These are phyloP conservation scores for Petrocephalus microphthalmus DNA, from an alignment of 2,113 vertebrate species.

Conservation along the genomic window DNA sequence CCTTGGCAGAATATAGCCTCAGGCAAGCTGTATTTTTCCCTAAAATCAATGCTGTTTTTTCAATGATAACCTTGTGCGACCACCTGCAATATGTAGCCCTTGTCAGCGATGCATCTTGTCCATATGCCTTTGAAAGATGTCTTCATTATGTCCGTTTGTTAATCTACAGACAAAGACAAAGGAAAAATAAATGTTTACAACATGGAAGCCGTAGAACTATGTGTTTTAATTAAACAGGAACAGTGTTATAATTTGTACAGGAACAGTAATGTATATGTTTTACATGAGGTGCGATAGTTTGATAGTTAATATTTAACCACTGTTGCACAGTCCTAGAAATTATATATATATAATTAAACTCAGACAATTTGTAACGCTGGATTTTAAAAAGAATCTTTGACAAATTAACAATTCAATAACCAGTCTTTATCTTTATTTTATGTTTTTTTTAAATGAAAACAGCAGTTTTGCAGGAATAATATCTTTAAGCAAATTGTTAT, in stretches of 20 bases:
- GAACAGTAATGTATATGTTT: background rate
- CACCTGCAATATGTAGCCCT: conserved; percentile 73
- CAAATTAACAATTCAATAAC: background rate
- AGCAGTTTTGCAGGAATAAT: background rate
- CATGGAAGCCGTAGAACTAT: background rate
- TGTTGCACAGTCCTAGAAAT: no score
- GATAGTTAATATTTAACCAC: background rate
- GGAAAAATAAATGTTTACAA: background rate
- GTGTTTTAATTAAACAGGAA: background rate
- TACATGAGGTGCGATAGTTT: no score
- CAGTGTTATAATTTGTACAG: background rate
- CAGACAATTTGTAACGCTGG: background rate
- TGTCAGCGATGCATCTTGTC: conserved; percentile 71
- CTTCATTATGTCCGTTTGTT: conserved; percentile 93
- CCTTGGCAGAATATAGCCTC: conserved; percentile 51
- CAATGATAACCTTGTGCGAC: conserved; percentile 24
- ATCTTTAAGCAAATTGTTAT: background rate
- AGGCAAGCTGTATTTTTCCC: conserved; percentile 51
- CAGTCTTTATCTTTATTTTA: background rate
- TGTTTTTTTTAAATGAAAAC: background rate
- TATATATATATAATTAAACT: no score
- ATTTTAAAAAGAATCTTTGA: background rate
- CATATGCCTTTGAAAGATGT: conserved; percentile 49
- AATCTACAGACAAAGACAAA: conserved; percentile 76
- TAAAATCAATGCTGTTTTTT: conserved; percentile 53